These are phyloP conservation scores for Argyrosomus japonicus DNA, from an alignment of 2,113 vertebrate genomes.

Conservation along the genomic window DNA sequence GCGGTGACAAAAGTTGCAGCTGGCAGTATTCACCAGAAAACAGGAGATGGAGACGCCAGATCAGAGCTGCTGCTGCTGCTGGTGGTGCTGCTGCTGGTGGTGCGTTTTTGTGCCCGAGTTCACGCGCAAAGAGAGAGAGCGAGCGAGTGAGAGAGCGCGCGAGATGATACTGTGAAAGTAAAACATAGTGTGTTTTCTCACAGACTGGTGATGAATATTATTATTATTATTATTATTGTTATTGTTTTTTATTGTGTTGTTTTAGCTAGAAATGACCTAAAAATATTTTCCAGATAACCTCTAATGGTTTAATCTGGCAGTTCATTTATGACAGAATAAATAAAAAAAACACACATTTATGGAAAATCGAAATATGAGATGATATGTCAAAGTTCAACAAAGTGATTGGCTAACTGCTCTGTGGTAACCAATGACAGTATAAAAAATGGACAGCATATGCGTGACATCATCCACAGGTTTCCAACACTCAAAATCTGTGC, in stretches of 20 bases:
- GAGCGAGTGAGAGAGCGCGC: constrained; percentile 6
- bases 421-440: too few relatives aligned
- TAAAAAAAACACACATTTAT: neutral
- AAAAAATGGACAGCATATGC: too few relatives aligned
- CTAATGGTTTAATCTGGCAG: neutral
- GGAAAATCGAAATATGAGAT: neutral
- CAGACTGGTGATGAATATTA: neutral
- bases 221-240: neutral
- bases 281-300: neutral
- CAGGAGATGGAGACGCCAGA: constrained; percentile 4
- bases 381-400: neutral
- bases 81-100: constrained; percentile 7
- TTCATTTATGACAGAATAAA: neutral
- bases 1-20: constrained; percentile 69
- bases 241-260: neutral
- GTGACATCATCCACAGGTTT: too few relatives aligned
- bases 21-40: constrained; percentile 46
- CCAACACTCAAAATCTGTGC: too few relatives aligned
- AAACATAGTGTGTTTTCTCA: neutral
- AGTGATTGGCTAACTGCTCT: too few relatives aligned
- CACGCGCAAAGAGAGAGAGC: neutral
- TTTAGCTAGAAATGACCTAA: neutral
- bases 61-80: constrained; percentile 31
- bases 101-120: constrained; percentile 16
- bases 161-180: neutral